A percentile compares a stretch with the other conserved stretches of the same genome.
These are phyloP conservation scores for Thunnus albacares DNA, from an alignment of 2,797 vertebrate species.

Conservation along the genomic window DNA sequence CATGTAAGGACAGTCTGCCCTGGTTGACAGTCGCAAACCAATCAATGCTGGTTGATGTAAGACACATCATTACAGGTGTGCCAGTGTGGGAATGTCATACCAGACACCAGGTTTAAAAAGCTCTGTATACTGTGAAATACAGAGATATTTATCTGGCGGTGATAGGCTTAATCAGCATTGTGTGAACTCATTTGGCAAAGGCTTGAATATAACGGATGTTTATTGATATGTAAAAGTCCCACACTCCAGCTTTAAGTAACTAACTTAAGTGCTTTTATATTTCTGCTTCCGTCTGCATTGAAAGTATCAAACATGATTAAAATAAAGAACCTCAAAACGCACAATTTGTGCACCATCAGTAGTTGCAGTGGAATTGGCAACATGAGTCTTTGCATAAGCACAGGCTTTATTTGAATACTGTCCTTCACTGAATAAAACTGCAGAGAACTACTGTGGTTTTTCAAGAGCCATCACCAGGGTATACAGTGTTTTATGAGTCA, in stretches of 20 bases:
- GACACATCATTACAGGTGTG: too few relatives aligned
- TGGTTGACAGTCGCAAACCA: too few relatives aligned
- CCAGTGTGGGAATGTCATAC: too few relatives aligned
- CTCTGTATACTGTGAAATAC: too few relatives aligned
- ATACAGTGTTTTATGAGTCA: not conserved
- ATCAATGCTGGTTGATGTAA: too few relatives aligned
- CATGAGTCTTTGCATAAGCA: not conserved
- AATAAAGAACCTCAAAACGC: conserved; percentile 10
- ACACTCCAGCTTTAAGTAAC: not conserved
- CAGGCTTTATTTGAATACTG: conserved; percentile 11
- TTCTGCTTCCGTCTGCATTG: conserved; percentile 5
- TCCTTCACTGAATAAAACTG: not conserved
- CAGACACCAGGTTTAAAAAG: too few relatives aligned
- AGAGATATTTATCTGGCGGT: too few relatives aligned
- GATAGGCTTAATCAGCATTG: too few relatives aligned
- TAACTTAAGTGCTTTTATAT: conserved; percentile 2
- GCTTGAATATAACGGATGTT: too few relatives aligned
- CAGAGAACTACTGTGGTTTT: conserved; percentile 5
- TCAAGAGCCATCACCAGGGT: conserved; percentile 8
- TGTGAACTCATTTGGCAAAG: too few relatives aligned
- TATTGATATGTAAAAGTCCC: too few relatives aligned
- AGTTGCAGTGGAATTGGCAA: not conserved
- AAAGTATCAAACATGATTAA: not conserved
- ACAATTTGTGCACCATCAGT: conserved; percentile 5
- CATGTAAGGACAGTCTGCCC: too few relatives aligned